Evolutionary conservation across 2,888 invertebrate species (phyloP), one percentile per base, ranked within the genome.

Genomic region (Tanypteryx hageni): DNA sequence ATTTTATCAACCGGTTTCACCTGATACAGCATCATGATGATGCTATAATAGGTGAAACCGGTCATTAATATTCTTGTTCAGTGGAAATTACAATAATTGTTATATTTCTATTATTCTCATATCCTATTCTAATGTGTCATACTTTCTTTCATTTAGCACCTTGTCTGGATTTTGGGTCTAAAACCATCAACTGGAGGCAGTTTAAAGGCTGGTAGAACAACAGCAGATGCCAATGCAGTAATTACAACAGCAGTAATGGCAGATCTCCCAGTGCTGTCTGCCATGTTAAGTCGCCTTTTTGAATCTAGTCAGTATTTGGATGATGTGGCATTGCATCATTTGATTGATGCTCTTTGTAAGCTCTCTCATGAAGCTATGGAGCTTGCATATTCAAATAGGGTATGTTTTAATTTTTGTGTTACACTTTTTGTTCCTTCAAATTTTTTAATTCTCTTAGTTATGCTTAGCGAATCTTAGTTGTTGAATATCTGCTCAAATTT

Each of bases 341-440:
- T 99, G 64, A 99, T 99, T 92, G 99, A 99, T 95, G 99, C 99
- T 0, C 96, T 99, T 0, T 99, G 99, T 94, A 99, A 99, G 95
- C 96, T 99, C 31, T 99, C 99, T 0, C 97, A 98, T 93, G 99
- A 99, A 95, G 98, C 99, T 56, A 99, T 99, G 99, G 99, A 99
- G 94, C 95, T 99, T 92, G 99, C 99, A 0, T 99, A 98, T 95
- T 98, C 98, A 14, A 99, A 99, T 95, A 96, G 99, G 95, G 98
- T 98, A 95, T 95, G 96, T 94, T n/a, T 86, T 18, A 68, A 81
- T 92, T 92, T 5, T 81, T 61, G 14, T 18, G 44, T 92, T 89
- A 91, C 31, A 22, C 59, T 89, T 83, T 92, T 13, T 16, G 44
- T 76, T 92, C 13, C 22, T 92, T 92, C 56, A 31, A 18, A 14